A percentile compares a stretch with the other conserved stretches of the same genome.
phyloP scores from a whole-genome alignment of 1,140 invertebrate species.

The Muscidifurax raptorellus region DNA sequence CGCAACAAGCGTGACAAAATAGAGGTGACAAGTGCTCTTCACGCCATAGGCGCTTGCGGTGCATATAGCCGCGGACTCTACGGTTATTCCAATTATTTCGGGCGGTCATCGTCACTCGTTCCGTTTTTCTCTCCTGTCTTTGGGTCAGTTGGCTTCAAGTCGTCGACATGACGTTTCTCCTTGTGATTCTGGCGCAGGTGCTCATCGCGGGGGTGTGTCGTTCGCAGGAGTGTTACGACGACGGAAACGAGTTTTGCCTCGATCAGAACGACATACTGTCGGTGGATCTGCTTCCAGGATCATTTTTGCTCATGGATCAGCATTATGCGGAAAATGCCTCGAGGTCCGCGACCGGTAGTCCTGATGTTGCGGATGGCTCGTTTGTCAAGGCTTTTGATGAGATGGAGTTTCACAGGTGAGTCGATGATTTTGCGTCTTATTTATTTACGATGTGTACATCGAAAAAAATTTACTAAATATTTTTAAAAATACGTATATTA shows the following conservation, averaged over 20 bases:
- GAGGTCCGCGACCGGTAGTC: background rate
- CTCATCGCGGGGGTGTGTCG: background rate
- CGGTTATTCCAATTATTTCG: slow-evolving; percentile 64
- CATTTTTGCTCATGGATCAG: slow-evolving; percentile 72
- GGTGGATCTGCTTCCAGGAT: slow-evolving; percentile 79
- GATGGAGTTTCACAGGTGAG: slow-evolving; percentile 80
- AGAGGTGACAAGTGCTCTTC: background rate
- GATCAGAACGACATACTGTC: slow-evolving; percentile 80
- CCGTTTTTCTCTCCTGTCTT: background rate
- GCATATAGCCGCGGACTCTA: slow-evolving; percentile 39
- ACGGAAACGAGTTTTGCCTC: slow-evolving; percentile 74
- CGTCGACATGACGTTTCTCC: slow-evolving; percentile 40
- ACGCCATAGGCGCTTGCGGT: background rate
- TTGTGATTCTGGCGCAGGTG: background rate
- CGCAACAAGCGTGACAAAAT: background rate
- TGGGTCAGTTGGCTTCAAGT: background rate
- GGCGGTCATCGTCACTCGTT: slow-evolving; percentile 27
- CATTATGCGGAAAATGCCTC: slow-evolving; percentile 1
- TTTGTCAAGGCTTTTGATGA: slow-evolving; percentile 77
- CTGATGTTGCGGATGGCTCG: slow-evolving; percentile 74
- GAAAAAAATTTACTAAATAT: too few species aligned
- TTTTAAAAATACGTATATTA: too few species aligned
- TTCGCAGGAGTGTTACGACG: slow-evolving; percentile 67
- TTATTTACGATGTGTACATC: too few species aligned
- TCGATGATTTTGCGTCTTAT: too few species aligned